These are phyloP conservation scores for Spatulosminthurus flaviceps DNA, from an alignment of 2,888 invertebrate species.

Conservation along the genomic window DNA sequence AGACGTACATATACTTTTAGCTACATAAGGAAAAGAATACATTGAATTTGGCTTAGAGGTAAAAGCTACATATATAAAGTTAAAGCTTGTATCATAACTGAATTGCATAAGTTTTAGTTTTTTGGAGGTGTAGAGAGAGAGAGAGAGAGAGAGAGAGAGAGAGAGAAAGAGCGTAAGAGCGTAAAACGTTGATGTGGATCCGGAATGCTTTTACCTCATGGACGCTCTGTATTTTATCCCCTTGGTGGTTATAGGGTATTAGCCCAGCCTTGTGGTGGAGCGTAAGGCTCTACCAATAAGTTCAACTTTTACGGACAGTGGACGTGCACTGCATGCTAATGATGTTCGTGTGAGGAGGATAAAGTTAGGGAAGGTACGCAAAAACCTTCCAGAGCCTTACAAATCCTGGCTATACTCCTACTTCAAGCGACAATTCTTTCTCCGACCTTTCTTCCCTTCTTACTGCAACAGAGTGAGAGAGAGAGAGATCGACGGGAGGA, in stretches of 20 bases:
- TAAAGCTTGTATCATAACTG: too few relatives aligned
- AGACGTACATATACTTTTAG: too few relatives aligned
- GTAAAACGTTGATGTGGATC: not conserved
- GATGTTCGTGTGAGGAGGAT: slow-evolving; percentile 5
- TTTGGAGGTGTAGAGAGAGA: not conserved
- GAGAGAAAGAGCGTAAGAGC: not conserved
- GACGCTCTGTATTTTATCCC: not conserved
- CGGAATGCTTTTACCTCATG: not conserved
- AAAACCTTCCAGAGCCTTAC: not conserved
- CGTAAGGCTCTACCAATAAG: slow-evolving; percentile 34
- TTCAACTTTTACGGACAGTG: slow-evolving; percentile 40
- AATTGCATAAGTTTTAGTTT: not conserved
- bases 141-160: not conserved
- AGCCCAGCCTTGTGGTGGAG: not conserved
- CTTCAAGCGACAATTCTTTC: slow-evolving; percentile 1
- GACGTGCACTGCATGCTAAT: slow-evolving; percentile 39
- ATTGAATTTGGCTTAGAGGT: too few relatives aligned
- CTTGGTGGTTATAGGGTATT: slow-evolving; percentile 21
- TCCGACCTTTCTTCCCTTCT: not conserved
- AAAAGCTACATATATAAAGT: too few relatives aligned
- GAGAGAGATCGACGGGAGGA: not conserved
- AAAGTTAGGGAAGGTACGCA: not conserved
- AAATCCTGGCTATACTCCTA: too few relatives aligned
- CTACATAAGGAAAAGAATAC: too few relatives aligned
- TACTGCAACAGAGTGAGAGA: not conserved